Percentiles rank a stretch among this genome's conserved stretches.
Evolutionary conservation across 2,797 vertebrate genomes (phyloP).

Genomic region (Ambastaia sidthimunki): DNA sequence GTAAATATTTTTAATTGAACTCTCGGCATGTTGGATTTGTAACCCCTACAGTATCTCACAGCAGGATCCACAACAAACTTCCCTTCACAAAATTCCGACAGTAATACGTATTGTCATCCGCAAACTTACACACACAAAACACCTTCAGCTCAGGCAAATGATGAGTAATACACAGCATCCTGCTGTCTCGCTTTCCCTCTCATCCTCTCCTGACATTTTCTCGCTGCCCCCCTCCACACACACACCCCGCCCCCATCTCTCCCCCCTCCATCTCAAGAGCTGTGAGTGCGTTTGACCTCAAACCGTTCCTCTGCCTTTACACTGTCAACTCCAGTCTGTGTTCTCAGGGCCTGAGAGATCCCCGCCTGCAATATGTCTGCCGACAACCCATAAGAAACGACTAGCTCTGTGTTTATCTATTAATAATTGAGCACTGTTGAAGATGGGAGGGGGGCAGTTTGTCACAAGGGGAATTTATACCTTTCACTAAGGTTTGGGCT

Average conservation of each 20-base stretch:
- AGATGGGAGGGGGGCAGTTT: constrained; percentile 65
- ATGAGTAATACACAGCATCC: constrained; percentile 73
- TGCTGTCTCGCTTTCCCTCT: constrained; percentile 57
- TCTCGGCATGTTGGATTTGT: constrained; percentile 35
- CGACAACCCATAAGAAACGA: constrained; percentile 74
- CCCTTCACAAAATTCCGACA: constrained; percentile 27
- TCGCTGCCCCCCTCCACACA: constrained; percentile 16
- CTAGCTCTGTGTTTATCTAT: constrained; percentile 76
- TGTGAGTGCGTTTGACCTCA: constrained; percentile 75
- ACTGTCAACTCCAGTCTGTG: constrained; percentile 70
- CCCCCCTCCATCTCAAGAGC: constrained; percentile 46
- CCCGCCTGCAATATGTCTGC: constrained; percentile 71
- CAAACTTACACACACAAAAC: constrained; percentile 49
- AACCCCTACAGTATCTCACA: constrained; percentile 46
- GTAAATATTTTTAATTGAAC: constrained; percentile 24
- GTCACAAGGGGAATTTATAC: constrained; percentile 67
- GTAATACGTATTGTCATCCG: constrained; percentile 37
- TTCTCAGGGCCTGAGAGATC: constrained; percentile 69
- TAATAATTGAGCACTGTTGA: constrained; percentile 80
- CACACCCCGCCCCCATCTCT: background rate
- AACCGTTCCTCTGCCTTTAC: constrained; percentile 73
- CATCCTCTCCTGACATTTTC: constrained; percentile 62
- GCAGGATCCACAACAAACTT: constrained; percentile 46
- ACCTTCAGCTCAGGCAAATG: constrained; percentile 69
- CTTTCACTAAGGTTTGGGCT: constrained; percentile 66